Percentiles rank a stretch among this genome's conserved stretches.
Evolutionary conservation across 2,113 vertebrate genomes (phyloP).

Genomic region (Forbesichthys papilliferus): DNA sequence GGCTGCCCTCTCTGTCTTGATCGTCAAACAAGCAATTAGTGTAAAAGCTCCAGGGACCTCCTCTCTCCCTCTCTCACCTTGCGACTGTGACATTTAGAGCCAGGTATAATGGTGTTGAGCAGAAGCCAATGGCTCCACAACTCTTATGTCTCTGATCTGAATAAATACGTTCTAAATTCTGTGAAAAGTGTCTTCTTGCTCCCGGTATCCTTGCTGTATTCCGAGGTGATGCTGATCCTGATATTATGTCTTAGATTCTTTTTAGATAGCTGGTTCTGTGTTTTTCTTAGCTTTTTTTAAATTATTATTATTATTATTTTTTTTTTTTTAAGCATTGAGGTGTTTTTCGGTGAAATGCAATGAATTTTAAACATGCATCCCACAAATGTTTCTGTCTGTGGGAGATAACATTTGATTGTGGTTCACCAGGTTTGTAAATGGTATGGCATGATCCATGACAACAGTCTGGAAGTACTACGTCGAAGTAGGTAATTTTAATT

Average conservation of each 20-base stretch:
- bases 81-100: slow-evolving; percentile 43
- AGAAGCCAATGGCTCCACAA: slow-evolving; percentile 48
- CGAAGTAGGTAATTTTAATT: too few species aligned
- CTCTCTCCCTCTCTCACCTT: slow-evolving; percentile 54
- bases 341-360: too few species aligned
- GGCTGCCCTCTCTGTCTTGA: slow-evolving; percentile 14
- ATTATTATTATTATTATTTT: too few species aligned
- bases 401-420: too few species aligned
- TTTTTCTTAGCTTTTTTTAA: too few species aligned
- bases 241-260: background rate
- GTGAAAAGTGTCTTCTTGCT: slow-evolving; percentile 21
- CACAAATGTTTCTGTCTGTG: too few species aligned
- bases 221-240: slow-evolving; percentile 7
- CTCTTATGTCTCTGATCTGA: slow-evolving; percentile 29
- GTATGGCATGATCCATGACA: too few species aligned
- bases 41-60: slow-evolving; percentile 46
- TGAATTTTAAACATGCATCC: too few species aligned
- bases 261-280: background rate
- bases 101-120: slow-evolving; percentile 38
- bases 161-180: slow-evolving; percentile 20
- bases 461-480: too few species aligned
- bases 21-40: slow-evolving; percentile 59
- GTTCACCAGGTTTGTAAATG: too few species aligned
- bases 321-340: too few species aligned
- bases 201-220: background rate